Evolutionary conservation across 2,797 vertebrate species (phyloP), one percentile per base, ranked within the genome.

Genomic region (Eleutherodactylus coqui): DNA sequence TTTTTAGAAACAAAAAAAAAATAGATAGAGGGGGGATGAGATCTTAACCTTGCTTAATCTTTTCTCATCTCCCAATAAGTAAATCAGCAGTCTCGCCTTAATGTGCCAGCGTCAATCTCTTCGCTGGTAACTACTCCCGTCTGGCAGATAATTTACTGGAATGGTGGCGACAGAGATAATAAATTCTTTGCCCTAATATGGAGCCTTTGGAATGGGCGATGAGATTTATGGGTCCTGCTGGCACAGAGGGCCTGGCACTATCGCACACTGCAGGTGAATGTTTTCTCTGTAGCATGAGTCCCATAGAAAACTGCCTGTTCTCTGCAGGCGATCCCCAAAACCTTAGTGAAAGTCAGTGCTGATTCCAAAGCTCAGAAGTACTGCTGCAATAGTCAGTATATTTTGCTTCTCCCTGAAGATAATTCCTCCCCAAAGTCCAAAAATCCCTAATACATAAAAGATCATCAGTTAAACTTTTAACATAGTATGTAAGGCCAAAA

Each of bases 101-200:
- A n/a, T 62, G 38, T 41, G 9, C 24, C 21, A 51, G 21, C 13
- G 36, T 43, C 77, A 38, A 27, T 58, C 51, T 58, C 32, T 27
- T 78, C 34, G 5, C 34, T n/a, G 7, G 8, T 38, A n/a, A 24
- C 32, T 55, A 24, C 3, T 32, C 34, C 51, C 11, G 24, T 78
- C 76, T 41, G 76, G 34, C 51, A 60, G 34, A 16, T 79, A 41
- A 79, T 76, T 10, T 17, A 17, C 47, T 51, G 75, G 29, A 27
- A n/a, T 58, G 53, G 32, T 41, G 51, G 51, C 2, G 51, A 49
- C n/a, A 29, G 34, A 41, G 49, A 78, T 27, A 41, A 36, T 24
- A 78, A 21, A 78, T 78, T 78, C 53, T 53, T 58, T 62, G 34
- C n/a, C 77, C 77, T 60, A 41, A 79, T 43, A 79, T 58, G 76